Conservation (phyloP, 2,797 vertebrate genomes). For the Helostoma temminkii region DNA sequence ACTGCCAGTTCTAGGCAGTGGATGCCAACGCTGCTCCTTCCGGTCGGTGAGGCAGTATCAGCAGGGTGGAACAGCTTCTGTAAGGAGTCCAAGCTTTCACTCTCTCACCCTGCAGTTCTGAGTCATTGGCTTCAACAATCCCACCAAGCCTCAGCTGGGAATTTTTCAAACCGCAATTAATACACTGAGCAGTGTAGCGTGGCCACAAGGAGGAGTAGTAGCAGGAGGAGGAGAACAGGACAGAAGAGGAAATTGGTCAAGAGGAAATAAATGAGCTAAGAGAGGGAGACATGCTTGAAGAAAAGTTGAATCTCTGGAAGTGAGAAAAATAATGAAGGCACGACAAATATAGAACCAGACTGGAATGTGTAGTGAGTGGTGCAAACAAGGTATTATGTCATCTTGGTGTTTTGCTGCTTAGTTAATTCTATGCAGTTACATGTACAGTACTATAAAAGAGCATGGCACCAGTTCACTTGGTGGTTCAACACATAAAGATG, state of each 20-base stretch:
- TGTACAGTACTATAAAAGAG: not conserved
- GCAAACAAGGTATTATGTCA: conserved; percentile 12
- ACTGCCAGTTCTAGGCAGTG: conserved; percentile 34
- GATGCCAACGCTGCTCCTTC: conserved; percentile 50
- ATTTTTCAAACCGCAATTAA: conserved; percentile 78
- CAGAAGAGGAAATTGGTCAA: conserved; percentile 36
- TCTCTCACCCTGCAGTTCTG: conserved; percentile 65
- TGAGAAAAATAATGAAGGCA: conserved; percentile 9
- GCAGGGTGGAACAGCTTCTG: conserved; percentile 58
- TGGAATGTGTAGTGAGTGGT: not conserved
- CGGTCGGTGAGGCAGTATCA: conserved; percentile 35
- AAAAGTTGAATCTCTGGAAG: conserved; percentile 21
- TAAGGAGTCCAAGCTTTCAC: conserved; percentile 57
- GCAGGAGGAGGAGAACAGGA: conserved; percentile 3
- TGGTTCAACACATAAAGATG: conserved; percentile 27
- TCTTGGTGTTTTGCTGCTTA: conserved; percentile 9
- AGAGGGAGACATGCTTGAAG: conserved; percentile 17
- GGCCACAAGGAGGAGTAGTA: conserved; percentile 33
- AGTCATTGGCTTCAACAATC: conserved; percentile 73
- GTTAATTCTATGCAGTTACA: not conserved
- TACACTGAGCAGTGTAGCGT: conserved; percentile 68
- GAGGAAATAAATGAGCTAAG: conserved; percentile 51
- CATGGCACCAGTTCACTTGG: conserved; percentile 17
- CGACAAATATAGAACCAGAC: not conserved
- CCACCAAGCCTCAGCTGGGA: conserved; percentile 66